Conservation (phyloP, 2,113 vertebrate species). For the Pycnonotus jocosus region DNA sequence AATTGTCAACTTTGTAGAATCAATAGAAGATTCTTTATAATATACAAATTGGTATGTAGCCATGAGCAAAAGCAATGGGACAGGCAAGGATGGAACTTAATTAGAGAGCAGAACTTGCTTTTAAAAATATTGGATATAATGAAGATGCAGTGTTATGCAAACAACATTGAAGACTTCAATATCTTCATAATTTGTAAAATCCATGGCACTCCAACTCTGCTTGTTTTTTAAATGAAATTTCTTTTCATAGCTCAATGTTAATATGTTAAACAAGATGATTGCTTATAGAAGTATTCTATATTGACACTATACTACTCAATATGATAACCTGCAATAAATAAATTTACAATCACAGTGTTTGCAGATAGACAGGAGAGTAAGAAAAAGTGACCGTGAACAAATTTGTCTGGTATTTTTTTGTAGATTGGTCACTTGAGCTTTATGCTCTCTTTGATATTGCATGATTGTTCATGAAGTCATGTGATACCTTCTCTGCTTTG, state of each 20-base stretch:
- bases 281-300: not conserved
- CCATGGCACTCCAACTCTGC: not conserved
- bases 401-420: not conserved
- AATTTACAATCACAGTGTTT: not conserved
- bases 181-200: constrained; percentile 3
- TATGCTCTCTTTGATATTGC: not conserved
- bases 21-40: constrained; percentile 24
- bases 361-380: not conserved
- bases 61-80: constrained; percentile 16
- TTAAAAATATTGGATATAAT: not conserved
- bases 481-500: not conserved
- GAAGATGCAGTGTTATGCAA: not conserved
- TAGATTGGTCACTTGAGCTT: not conserved
- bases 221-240: not conserved
- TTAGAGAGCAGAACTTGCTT: constrained; percentile 21
- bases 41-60: constrained; percentile 6
- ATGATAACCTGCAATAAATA: not conserved
- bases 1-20: constrained; percentile 44
- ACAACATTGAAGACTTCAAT: not conserved
- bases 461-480: not conserved
- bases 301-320: not conserved
- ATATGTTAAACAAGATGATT: not conserved
- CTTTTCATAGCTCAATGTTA: not conserved
- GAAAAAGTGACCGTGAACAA: not conserved
- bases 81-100: not conserved